A percentile compares a stretch with the other conserved stretches of the same genome.
Evolutionary conservation across 2,113 vertebrate species (phyloP).

Genomic region (Tenrec ecaudatus): DNA sequence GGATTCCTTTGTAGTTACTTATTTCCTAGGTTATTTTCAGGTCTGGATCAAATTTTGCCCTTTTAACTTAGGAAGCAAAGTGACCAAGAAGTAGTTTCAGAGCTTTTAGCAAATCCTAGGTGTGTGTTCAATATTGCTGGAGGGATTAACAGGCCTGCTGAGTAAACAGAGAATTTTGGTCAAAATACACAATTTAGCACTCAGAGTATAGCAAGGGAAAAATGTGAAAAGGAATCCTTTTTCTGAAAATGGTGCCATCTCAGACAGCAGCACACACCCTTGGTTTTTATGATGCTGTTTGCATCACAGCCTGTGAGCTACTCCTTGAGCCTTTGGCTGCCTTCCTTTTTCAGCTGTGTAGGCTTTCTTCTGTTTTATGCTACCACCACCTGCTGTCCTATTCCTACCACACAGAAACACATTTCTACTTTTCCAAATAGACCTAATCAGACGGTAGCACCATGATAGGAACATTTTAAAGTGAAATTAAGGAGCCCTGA

Average conservation of each 20-base stretch:
- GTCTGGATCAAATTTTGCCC: conserved; percentile 42
- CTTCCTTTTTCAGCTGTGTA: conserved; percentile 35
- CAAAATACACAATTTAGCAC: conserved; percentile 48
- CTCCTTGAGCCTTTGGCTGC: conserved; percentile 45
- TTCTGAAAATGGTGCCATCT: background rate
- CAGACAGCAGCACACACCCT: conserved; percentile 23
- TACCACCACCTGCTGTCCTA: conserved; percentile 82
- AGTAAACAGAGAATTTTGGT: conserved; percentile 60
- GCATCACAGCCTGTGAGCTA: conserved; percentile 7
- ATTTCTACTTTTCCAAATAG: conserved; percentile 52
- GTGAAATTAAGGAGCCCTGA: conserved; percentile 24
- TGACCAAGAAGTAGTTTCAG: background rate
- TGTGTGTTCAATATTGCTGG: conserved; percentile 33
- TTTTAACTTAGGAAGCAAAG: conserved; percentile 59
- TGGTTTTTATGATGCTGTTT: conserved; percentile 20
- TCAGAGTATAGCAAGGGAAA: background rate
- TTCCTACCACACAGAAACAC: conserved; percentile 70
- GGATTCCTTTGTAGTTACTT: background rate
- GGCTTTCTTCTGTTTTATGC: conserved; percentile 77
- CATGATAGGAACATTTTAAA: background rate
- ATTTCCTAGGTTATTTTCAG: conserved; percentile 57
- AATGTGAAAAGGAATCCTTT: conserved; percentile 51
- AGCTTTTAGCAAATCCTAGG: conserved; percentile 47
- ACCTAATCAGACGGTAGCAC: conserved; percentile 1
- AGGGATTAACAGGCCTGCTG: conserved; percentile 36